phyloP scores from a whole-genome alignment of 2,797 vertebrate species.

The Lateolabrax maculatus region DNA sequence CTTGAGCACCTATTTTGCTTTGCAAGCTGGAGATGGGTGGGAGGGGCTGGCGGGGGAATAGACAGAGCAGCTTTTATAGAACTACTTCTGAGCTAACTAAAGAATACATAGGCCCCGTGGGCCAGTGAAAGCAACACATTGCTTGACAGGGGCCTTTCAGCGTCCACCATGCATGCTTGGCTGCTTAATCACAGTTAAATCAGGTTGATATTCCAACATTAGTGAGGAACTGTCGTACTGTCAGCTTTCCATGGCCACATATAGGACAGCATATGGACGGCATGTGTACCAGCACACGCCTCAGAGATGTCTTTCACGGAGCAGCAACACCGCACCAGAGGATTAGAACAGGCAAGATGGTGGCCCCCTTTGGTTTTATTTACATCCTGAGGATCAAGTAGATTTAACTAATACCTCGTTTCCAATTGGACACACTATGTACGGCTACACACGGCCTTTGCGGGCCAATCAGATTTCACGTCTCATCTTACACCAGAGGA shows the following conservation, averaged over 20 bases:
- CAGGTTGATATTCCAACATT: conserved; percentile 39
- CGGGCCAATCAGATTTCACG: conserved; percentile 5
- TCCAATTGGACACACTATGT: conserved; percentile 51
- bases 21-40: conserved; percentile 60
- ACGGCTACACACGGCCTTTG: conserved; percentile 24
- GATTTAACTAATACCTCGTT: conserved; percentile 74
- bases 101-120: conserved; percentile 80
- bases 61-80: conserved; percentile 82
- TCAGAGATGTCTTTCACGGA: conserved; percentile 49
- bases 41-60: conserved; percentile 58
- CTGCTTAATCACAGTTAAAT: conserved; percentile 64
- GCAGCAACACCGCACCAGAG: conserved; percentile 54
- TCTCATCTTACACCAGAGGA: neutral
- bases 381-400: conserved; percentile 76
- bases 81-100: conserved; percentile 76
- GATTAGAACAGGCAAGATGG: conserved; percentile 74
- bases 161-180: conserved; percentile 50
- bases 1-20: conserved; percentile 74
- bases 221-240: conserved; percentile 10
- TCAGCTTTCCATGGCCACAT: conserved; percentile 24
- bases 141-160: conserved; percentile 58
- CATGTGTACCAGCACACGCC: conserved; percentile 32
- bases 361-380: conserved; percentile 72
- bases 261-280: conserved; percentile 48
- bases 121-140: conserved; percentile 66